phyloP scores from a whole-genome alignment of 2,113 vertebrate species.

The Oncorhynchus kisutch region DNA sequence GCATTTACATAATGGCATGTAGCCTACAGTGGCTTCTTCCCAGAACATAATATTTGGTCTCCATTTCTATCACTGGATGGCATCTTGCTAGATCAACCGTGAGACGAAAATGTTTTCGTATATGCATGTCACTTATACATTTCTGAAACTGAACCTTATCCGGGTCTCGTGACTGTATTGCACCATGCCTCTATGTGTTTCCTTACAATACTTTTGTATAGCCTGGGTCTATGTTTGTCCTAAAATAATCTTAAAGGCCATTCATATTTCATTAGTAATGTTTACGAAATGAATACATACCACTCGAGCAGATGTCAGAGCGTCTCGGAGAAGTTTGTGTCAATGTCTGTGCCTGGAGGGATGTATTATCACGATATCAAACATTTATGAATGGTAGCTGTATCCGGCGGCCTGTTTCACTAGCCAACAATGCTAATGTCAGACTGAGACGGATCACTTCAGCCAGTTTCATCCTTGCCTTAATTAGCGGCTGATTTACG shows the following conservation, averaged over 20 bases:
- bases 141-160: conserved; percentile 1
- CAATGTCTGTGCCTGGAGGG: conserved; percentile 84
- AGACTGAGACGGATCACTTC: conserved; percentile 43
- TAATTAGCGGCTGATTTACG: background rate
- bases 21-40: too few relatives aligned
- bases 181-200: conserved; percentile 3
- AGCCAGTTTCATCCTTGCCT: conserved; percentile 50
- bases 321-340: conserved; percentile 90
- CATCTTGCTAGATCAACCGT: conserved; percentile 33
- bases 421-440: conserved; percentile 5
- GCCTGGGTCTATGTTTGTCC: background rate
- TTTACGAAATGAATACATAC: conserved; percentile 83
- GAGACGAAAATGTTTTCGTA: conserved; percentile 55
- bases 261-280: conserved; percentile 81
- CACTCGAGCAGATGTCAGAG: conserved; percentile 90
- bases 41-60: too few relatives aligned
- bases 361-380: conserved; percentile 89
- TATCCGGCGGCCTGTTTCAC: conserved; percentile 68
- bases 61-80: too few relatives aligned
- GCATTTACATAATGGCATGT: too few relatives aligned
- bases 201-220: conserved; percentile 12
- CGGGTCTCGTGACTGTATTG: conserved; percentile 1
- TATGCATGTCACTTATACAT: conserved; percentile 23
- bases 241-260: conserved; percentile 33
- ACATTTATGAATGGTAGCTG: conserved; percentile 96